Conservation (phyloP, 1,140 invertebrate species). For the Pantala flavescens region DNA sequence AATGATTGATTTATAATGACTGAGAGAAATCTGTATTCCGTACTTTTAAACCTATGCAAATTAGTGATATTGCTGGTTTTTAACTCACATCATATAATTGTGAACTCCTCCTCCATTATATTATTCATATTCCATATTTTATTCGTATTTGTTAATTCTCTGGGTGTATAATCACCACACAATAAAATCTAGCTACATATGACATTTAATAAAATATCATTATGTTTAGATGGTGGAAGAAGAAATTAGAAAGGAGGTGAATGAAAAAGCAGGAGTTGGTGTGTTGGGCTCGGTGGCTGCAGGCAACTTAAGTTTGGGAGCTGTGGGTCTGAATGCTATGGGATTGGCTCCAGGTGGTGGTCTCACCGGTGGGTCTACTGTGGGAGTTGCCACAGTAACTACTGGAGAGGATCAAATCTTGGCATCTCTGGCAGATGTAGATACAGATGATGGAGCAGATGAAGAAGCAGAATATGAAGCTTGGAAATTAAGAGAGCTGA, state of each 20-base stretch:
- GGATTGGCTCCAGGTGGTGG: background rate
- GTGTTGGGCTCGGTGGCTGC: slow-evolving; percentile 39
- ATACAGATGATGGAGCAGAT: slow-evolving; percentile 96
- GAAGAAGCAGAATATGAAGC: slow-evolving; percentile 93
- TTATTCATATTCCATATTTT: no score
- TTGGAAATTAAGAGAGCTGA: slow-evolving; percentile 95
- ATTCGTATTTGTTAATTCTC: no score
- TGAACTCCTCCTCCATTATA: no score
- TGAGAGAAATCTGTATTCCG: no score
- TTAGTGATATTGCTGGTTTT: no score
- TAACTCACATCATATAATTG: no score
- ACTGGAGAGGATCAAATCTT: slow-evolving; percentile 22
- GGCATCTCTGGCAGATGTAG: slow-evolving; percentile 65
- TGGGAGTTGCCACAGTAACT: background rate
- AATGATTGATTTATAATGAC: no score
- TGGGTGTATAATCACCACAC: no score
- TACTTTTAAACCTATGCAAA: no score
- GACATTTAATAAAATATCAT: no score
- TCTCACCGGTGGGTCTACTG: slow-evolving; percentile 33
- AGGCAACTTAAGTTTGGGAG: slow-evolving; percentile 24
- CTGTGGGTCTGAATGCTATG: background rate
- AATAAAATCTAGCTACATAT: no score
- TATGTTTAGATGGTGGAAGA: slow-evolving; percentile 68
- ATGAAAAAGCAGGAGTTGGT: slow-evolving; percentile 30
- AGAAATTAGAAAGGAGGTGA: slow-evolving; percentile 64